Evolutionary conservation across 2,797 vertebrate genomes (phyloP).

Genomic region (Pteronotus mesoamericanus): DNA sequence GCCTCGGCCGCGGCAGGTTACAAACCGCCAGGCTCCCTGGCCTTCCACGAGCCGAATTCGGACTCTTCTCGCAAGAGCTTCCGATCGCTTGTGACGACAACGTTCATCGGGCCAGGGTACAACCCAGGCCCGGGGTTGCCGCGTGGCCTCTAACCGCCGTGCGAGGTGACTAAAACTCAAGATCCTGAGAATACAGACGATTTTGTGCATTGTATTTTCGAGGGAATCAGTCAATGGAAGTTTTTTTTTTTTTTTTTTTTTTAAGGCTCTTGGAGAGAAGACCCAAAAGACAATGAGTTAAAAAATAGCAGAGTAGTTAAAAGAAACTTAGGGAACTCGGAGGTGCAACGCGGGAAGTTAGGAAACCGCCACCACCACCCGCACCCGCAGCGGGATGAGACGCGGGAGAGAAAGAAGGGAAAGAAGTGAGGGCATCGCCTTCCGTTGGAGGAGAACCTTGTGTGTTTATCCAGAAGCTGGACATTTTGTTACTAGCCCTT

Average conservation of each 20-base stretch:
- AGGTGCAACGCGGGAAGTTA: neutral
- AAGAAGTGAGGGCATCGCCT: accelerated
- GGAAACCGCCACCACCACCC: too few relatives aligned
- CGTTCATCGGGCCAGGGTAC: neutral
- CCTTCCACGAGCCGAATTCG: neutral
- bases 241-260: too few relatives aligned
- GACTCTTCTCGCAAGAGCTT: neutral
- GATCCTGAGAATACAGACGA: neutral
- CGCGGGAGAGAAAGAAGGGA: neutral
- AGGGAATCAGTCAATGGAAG: neutral
- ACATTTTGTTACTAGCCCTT: neutral
- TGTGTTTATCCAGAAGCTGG: neutral
- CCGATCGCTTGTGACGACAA: neutral
- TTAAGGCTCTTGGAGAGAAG: neutral
- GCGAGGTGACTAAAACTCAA: neutral
- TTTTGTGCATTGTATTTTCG: neutral
- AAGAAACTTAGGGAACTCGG: neutral
- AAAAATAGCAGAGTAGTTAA: neutral
- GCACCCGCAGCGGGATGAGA: too few relatives aligned
- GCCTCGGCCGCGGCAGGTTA: too few relatives aligned
- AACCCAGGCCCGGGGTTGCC: neutral
- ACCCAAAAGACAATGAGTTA: neutral
- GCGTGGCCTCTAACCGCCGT: accelerated
- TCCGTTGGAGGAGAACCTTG: neutral
- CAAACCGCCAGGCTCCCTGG: too few relatives aligned